Base-by-base conservation (phyloP, 2,888 invertebrate genomes). In the Cephus nigrinus region DNA sequence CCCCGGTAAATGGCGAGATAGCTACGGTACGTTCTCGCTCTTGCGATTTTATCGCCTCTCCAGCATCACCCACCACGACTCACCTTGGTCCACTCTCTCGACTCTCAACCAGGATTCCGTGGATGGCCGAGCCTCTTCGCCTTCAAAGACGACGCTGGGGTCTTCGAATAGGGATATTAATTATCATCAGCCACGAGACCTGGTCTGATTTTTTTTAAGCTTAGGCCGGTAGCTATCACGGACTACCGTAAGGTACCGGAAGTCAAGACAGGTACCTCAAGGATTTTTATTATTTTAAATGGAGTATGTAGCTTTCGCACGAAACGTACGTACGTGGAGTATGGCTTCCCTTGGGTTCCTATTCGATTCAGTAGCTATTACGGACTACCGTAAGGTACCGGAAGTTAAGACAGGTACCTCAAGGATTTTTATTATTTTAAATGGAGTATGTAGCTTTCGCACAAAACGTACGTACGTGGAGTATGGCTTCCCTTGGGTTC, bases 21-120 rank as follows among this genome's bases (percentile, higher is more conserved):
- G 79, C 83, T 78, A 80, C 81, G 82, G 83, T 81, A 83, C 80
- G 82, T 84, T 84, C 82, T 82, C 81, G 79, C 81, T 82, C 83
- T 82, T 81, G 85, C 82, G 87, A 88, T 88, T 88, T 88, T 88
- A 88, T 88, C 88, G 83, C 76, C 81, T 80, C 81, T 80, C 80
- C 82, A 81, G 74, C 82, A 30, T 71, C 71, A 36, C 72, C 71
- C 40, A 72, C 76, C 40, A 78, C 74, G 76, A 55, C 35, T 78
- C 76, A 81, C 81, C 81, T 81, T 76, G 75, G 78, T 69, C 75
- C 71, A 77, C 75, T 36, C 76, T 73, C 76, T 68, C 69, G 69
- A 73, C 74, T 40, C 71, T 74, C 69, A 71, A 72, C 73, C 75
- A 31, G 34, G 72, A 78, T 35, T 68, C 77, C 68, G 15, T 40